Conservation (phyloP, 2,888 invertebrate genomes). For the Brachypalpus laphriformis region DNA sequence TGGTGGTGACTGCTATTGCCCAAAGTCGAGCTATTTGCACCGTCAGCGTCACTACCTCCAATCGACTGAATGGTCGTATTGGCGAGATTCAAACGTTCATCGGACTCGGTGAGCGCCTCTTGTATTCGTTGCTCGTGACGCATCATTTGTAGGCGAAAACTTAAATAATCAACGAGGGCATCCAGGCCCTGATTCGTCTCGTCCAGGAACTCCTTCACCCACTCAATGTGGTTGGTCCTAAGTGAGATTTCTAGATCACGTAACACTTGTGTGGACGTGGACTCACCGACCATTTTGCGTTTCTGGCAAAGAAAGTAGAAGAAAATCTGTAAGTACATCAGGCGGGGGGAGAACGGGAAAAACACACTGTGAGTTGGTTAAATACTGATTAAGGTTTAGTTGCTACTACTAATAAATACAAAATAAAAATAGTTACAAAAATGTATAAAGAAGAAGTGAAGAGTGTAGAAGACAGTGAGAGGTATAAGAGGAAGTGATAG, state of each 20-base stretch:
- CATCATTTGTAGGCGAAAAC: constrained; percentile 97
- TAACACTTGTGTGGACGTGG: constrained; percentile 98
- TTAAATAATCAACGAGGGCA: constrained; percentile 98
- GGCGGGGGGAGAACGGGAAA: constrained; percentile 68
- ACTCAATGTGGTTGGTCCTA: constrained; percentile 99
- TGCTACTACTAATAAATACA: constrained; percentile 53
- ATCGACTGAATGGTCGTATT: constrained; percentile 75
- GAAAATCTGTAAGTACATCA: constrained; percentile 82
- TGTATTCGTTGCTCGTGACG: constrained; percentile 93
- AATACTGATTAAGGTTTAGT: constrained; percentile 68
- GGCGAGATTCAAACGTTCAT: constrained; percentile 86
- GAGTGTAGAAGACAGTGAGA: constrained; percentile 13
- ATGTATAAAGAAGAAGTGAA: constrained; percentile 6
- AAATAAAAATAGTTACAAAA: constrained; percentile 18
- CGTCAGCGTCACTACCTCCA: constrained; percentile 80
- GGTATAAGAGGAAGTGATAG: background rate
- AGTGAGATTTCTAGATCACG: constrained; percentile 99
- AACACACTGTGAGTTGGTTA: constrained; percentile 72
- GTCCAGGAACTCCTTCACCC: constrained; percentile 99
- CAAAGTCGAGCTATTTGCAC: constrained; percentile 48
- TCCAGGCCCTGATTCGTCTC: constrained; percentile 98
- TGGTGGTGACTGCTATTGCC: constrained; percentile 79
- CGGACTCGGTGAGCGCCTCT: constrained; percentile 89
- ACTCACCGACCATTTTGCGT: constrained; percentile 97
- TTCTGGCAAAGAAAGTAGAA: constrained; percentile 89